Percentiles rank a stretch among this genome's conserved stretches.
Conservation (phyloP, 2,888 invertebrate genomes). For the Ganaspis brasiliensis region DNA sequence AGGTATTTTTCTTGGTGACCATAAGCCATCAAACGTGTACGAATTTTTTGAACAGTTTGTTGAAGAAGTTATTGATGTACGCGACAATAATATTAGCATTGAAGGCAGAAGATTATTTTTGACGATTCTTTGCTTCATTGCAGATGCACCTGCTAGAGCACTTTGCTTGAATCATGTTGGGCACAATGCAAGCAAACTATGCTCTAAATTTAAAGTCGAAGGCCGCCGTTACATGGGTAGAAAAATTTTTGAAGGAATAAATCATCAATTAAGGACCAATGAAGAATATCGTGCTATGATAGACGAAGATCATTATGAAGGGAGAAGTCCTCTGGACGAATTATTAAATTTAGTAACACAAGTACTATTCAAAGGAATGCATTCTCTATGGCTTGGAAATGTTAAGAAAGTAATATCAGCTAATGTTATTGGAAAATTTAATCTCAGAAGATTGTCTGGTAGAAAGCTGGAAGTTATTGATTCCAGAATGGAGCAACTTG, state of each 20-base stretch:
- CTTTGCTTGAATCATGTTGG: slow-evolving; percentile 30
- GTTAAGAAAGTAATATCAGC: slow-evolving; percentile 42
- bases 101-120: slow-evolving; percentile 35
- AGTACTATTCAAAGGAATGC: slow-evolving; percentile 42
- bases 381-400: slow-evolving; percentile 41
- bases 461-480: slow-evolving; percentile 43
- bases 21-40: slow-evolving; percentile 47
- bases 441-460: slow-evolving; percentile 19
- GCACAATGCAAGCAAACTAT: slow-evolving; percentile 14
- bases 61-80: slow-evolving; percentile 37
- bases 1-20: slow-evolving; percentile 45
- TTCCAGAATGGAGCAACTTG: slow-evolving; percentile 31
- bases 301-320: slow-evolving; percentile 47
- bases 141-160: slow-evolving; percentile 52
- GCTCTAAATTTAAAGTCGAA: slow-evolving; percentile 36
- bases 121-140: slow-evolving; percentile 50
- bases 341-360: slow-evolving; percentile 31
- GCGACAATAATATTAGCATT: slow-evolving; percentile 41
- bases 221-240: slow-evolving; percentile 36
- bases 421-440: slow-evolving; percentile 34
- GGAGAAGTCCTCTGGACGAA: slow-evolving; percentile 39
- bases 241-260: slow-evolving; percentile 46
- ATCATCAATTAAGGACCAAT: slow-evolving; percentile 34
- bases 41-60: slow-evolving; percentile 50
- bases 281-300: slow-evolving; percentile 38